Conservation (phyloP, 1,140 invertebrate species). For the Drosophila sproati region DNA sequence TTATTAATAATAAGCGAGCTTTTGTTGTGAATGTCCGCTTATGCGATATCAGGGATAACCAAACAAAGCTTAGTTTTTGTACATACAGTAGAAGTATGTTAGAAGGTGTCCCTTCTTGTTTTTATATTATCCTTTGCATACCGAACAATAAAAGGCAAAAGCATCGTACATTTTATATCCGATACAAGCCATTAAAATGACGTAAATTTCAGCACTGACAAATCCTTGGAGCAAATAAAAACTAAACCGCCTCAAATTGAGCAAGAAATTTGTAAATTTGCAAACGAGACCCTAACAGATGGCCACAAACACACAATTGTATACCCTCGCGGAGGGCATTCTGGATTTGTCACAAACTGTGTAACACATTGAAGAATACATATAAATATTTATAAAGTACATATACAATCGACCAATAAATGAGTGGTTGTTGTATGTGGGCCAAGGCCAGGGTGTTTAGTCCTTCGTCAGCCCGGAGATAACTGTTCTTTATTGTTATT, state of each 20-base stretch:
- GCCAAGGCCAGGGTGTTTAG: background rate
- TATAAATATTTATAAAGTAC: background rate
- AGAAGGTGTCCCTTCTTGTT: background rate
- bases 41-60: too few species aligned
- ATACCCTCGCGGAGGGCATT: background rate
- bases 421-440: background rate
- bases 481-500: conserved; percentile 19
- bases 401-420: background rate
- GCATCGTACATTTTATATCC: conserved; percentile 64
- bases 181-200: conserved; percentile 72
- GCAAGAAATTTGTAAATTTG: conserved; percentile 74
- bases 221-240: conserved; percentile 56
- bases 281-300: conserved; percentile 45
- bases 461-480: conserved; percentile 1
- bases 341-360: background rate
- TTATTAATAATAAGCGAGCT: background rate
- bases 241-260: conserved; percentile 78
- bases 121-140: conserved; percentile 14
- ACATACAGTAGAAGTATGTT: background rate
- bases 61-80: too few species aligned
- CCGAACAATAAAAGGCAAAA: conserved; percentile 44
- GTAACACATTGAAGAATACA: background rate
- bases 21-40: too few species aligned
- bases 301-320: conserved; percentile 1
- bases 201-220: conserved; percentile 74